phyloP scores from a whole-genome alignment of 1,140 invertebrate genomes.

The Cydia amplana region DNA sequence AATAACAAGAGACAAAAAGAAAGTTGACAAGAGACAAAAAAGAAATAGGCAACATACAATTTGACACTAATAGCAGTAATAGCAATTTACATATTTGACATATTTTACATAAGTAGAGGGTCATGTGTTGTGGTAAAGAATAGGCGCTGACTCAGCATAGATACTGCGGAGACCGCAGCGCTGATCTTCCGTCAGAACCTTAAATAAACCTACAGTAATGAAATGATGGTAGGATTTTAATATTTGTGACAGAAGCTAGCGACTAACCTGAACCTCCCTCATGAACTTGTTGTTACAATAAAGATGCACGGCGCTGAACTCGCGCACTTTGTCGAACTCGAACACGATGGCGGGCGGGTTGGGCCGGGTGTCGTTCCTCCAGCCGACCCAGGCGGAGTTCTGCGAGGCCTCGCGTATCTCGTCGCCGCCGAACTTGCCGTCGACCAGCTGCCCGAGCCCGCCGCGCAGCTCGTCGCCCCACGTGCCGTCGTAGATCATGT shows the following conservation, averaged over 20 bases:
- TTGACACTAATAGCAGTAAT: no score
- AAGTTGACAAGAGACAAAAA: no score
- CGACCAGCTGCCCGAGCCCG: constrained; percentile 95
- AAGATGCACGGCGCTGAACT: constrained; percentile 91
- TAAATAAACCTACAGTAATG: no score
- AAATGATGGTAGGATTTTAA: no score
- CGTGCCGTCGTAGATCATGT: constrained; percentile 95
- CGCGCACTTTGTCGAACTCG: constrained; percentile 92
- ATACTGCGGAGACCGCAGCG: no score
- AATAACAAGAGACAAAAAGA: no score
- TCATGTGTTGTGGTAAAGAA: no score
- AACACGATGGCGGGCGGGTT: constrained; percentile 89
- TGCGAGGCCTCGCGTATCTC: constrained; percentile 85
- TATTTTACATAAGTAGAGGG: no score
- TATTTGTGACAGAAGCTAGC: background rate
- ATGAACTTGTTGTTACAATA: constrained; percentile 91
- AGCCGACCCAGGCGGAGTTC: constrained; percentile 91
- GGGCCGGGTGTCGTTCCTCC: constrained; percentile 89
- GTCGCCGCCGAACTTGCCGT: constrained; percentile 82
- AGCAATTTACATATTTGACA: no score
- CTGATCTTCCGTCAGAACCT: no score
- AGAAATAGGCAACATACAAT: no score
- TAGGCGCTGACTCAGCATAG: no score
- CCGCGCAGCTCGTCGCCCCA: constrained; percentile 86
- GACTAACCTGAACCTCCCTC: constrained; percentile 86